Evolutionary conservation across 1,140 invertebrate genomes (phyloP), one percentile per base, ranked within the genome.

Genomic region (Psilanteris sp.): DNA sequence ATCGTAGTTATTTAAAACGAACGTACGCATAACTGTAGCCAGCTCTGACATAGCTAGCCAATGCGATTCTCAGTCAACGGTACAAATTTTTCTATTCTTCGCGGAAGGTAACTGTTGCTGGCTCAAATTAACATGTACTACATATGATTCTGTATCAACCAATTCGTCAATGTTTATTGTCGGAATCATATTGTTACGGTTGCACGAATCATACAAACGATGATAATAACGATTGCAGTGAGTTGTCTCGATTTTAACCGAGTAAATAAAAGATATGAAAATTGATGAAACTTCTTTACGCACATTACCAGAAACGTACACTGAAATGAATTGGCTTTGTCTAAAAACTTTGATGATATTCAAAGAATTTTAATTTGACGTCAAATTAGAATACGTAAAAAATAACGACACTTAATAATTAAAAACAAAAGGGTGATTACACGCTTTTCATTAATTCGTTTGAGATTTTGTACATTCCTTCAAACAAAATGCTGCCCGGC

Each of bases 51-150:
- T 59, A 64, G 32, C 20, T 67, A 64, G 29, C 41, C 46, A 71
- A 36, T 37, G 54, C 20, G 46, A 59, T 9, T 29, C 36, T 48
- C 43, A 71, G 73, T 57, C 67, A 68, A 67, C 61, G 57, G 75
- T 78, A 78, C 75, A 78, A 78, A 78, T 70, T 78, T 78, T 78
- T 78, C 68, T 77, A 77, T 68, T 68, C 50, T 55, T 44, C 32
- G 36, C 34, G 55, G 13, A 52, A 64, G 46, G 15, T 46, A 59
- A 68, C 55, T 64, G 57, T 73, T 73, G 52, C 52, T 61, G 70
- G 70, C 70, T 77, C 75, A 70, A 70, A 59, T 34, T 66, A 52
- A 14, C n/a, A 48, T 64, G 57, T 59, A 70, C 57, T 66, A 32
- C 1, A 29, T 36, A 55, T 55, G 57, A 72, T 48, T 77, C 75